Evolutionary conservation across 2,888 invertebrate species (phyloP), one percentile per base, ranked within the genome.

Genomic region (Folsomia manolachei): DNA sequence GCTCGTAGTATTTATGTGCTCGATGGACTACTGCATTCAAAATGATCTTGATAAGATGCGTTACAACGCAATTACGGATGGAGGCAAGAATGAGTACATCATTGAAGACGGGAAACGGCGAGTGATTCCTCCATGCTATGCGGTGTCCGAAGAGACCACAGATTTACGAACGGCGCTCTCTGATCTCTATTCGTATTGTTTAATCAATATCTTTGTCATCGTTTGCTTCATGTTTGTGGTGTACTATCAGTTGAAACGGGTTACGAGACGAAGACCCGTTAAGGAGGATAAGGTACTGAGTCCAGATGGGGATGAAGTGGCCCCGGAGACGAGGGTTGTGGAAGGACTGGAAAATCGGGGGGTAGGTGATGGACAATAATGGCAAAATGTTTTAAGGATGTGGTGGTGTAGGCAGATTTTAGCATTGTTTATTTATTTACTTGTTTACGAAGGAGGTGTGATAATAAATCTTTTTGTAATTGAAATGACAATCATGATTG

Each of bases 1-100:
- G 2, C 27, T 63, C 4, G 25, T 63, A n/a, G 63, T 63, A 2
- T 63, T 63, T n/a, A 11, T 63, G 27, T n/a, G 27, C 63, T 26
- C 63, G 7, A 63, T 63, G 63, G 18, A n/a, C 1, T 63, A 63
- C 21, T 63, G 63, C 63, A 27, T 63, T 63, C 63, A 63, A n/a
- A 63, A 25, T 21, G 2, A 63, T 2, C 9, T 18, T 11, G 63
- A 63, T 27, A 25, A 27, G 19, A n/a, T 2, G 9, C 4, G 63
- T 4, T 27, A 27, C 4, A n/a, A 25, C 27, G 19, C 25, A 7
- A 25, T 27, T 1, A n/a, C n/a, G 14, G 63, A 25, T 2, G 63
- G 21, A 1, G 63, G 63, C 2, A 27, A 27, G 14, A 63, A 27
- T 27, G 4, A 4, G 27, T n/a, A 27, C 4, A 18, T n/a, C 9